These are phyloP conservation scores for Drosophila pectinifera DNA, from an alignment of 1,140 invertebrate genomes.

Conservation along the genomic window DNA sequence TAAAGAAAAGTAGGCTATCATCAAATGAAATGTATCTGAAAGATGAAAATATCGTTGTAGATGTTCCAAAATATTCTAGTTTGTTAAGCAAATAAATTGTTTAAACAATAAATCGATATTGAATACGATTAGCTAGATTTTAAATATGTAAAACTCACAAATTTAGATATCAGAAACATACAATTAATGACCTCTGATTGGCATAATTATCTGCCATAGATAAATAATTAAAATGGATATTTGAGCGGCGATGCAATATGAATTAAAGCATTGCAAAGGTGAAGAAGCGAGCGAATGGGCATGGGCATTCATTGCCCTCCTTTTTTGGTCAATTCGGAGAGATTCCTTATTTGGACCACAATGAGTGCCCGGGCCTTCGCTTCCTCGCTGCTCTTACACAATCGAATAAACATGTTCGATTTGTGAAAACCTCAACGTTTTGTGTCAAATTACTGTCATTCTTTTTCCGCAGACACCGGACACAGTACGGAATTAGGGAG, in stretches of 20 bases:
- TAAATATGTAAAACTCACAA: not conserved
- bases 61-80: too few species aligned
- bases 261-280: conserved; percentile 33
- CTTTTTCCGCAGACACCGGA: conserved; percentile 53
- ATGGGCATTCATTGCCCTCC: conserved; percentile 29
- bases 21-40: too few species aligned
- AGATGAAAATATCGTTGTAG: too few species aligned
- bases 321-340: conserved; percentile 43
- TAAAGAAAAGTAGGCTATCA: too few species aligned
- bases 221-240: conserved; percentile 18
- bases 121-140: too few species aligned
- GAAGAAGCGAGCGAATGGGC: conserved; percentile 34
- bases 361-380: conserved; percentile 25
- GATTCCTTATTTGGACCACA: conserved; percentile 65
- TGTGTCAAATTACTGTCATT: conserved; percentile 77
- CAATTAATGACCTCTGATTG: not conserved
- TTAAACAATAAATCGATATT: too few species aligned
- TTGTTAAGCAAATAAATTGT: too few species aligned
- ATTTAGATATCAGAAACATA: not conserved
- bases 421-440: conserved; percentile 60
- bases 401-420: conserved; percentile 73
- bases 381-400: conserved; percentile 22
- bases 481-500: conserved; percentile 52
- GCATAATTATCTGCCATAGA: not conserved
- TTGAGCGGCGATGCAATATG: conserved; percentile 33